These are phyloP conservation scores for Aphelocoma californica DNA, from an alignment of 2,797 vertebrate genomes.

Conservation along the genomic window DNA sequence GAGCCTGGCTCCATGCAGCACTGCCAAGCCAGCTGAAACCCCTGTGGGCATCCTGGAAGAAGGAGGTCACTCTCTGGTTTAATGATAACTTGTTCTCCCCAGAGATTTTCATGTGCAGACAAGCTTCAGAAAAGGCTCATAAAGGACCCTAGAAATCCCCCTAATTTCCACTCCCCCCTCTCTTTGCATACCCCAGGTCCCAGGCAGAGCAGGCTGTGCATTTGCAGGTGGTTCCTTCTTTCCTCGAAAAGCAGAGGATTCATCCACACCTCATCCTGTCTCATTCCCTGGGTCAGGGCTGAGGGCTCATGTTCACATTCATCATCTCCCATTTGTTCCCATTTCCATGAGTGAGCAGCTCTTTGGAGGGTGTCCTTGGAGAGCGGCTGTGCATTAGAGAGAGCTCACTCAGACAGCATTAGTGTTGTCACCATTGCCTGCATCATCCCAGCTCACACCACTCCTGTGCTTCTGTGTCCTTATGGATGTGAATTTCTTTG, in stretches of 20 bases:
- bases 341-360: neutral
- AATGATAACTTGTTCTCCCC: neutral
- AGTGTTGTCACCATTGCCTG: neutral
- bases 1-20: neutral
- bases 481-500: neutral
- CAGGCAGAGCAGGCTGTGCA: neutral
- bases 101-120: neutral
- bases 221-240: neutral
- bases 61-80: neutral
- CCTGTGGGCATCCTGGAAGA: neutral
- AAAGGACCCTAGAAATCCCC: neutral
- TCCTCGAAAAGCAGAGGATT: neutral
- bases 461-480: neutral
- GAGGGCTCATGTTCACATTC: neutral
- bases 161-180: neutral
- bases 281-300: neutral
- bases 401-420: neutral
- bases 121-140: neutral
- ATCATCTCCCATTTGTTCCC: neutral
- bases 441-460: rapidly evolving
- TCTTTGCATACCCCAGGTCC: neutral
- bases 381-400: neutral
- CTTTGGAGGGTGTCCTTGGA: neutral
- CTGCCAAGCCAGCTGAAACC: neutral
- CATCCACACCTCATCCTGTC: neutral